Evolutionary conservation across 2,113 vertebrate genomes (phyloP), one percentile per base, ranked within the genome.

Genomic region (Oxyura jamaicensis): DNA sequence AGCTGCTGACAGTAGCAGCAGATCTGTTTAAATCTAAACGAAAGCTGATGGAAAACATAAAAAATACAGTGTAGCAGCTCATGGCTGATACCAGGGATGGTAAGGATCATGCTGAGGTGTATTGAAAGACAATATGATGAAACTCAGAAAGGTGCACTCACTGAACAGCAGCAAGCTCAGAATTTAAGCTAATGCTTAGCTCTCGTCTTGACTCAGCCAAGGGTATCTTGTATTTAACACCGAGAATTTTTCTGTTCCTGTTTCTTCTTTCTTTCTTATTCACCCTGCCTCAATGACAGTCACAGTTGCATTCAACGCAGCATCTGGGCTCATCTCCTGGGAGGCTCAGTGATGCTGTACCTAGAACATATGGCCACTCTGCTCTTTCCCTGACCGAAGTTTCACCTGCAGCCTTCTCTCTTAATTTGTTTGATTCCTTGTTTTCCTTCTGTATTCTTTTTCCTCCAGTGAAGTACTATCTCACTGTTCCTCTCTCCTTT

Each of bases 251-350:
- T 89, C 16, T 82, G 21, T 56, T 80, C 31, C 26, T 39, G 3
- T 48, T 84, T 73, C 26, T 71, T 82, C 63, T 29, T 78, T 72
- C 41, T 73, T 77, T 86, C 76, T 72, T 60, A 28, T 73, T 84
- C 35, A 84, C 53, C 39, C 73, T 72, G 66, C 60, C 71, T 89
- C 48, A 79, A 48, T 69, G 80, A 79, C 79, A 90, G 78, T 75
- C 60, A 65, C 63, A 65, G 80, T 42, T 72, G 33, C 35, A 68
- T 65, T 75, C 44, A 53, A 19, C 52, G 9, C 6, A 66, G 62
- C 83, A 94, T 82, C 69, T 94, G 91, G 69, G 42, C 52, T 90
- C 60, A 62, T 73, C 83, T 95, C 86, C 74, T 55, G 63, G 58
- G 86, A 94, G 28, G 94, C 60, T 48, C 50, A 50, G 53, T 50